Evolutionary conservation across 1,140 invertebrate genomes (phyloP), one percentile per base, ranked within the genome.

Genomic region (Saxidomus purpurata): DNA sequence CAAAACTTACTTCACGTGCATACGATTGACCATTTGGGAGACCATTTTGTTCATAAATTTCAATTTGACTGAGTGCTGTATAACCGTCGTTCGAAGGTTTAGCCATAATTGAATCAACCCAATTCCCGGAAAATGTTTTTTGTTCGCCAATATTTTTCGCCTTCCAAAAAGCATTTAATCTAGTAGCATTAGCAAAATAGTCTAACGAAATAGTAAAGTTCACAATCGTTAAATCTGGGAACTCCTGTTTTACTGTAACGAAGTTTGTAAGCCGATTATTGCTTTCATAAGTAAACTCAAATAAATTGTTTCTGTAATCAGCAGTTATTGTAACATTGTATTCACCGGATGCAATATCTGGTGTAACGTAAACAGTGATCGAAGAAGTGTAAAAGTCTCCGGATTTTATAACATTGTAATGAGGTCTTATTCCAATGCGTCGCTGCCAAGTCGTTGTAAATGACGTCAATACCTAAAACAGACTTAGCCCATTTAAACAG

Each of bases 211-310:
- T 34, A 15, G n/a, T 61, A 47, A 82, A 67, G 13, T 36, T 40
- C 3, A 40, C 28, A 13, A 67, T 38, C n/a, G 15, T 40, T 63
- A 82, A 40, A 82, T 82, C 61, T n/a, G 80, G 80, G 11, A 82
- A 38, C 28, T 31, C 55, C 31, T 82, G 80, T 63, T 40, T 22
- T 11, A 82, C 36, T 36, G 15, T 40, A 15, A 82, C 38, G 28
- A 13, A 8, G 6, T 55, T 19, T 19, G 61, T 25, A 4, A 38
- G n/a, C n/a, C 25, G 8, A 31, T 82, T 82, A 22, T 82, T 82
- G n/a, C 25, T 40, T 19, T 82, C 38, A 31, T 61, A 22, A 4
- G n/a, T 40, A 34, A n/a, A 82, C 28, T 82, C 80, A 47, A 82
- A 82, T 40, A 82, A 3, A 28, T 67, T 19, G 34, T 82, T 63